These are phyloP conservation scores for Drosophila mauritiana DNA, from an alignment of 1,140 invertebrate genomes.

Conservation along the genomic window DNA sequence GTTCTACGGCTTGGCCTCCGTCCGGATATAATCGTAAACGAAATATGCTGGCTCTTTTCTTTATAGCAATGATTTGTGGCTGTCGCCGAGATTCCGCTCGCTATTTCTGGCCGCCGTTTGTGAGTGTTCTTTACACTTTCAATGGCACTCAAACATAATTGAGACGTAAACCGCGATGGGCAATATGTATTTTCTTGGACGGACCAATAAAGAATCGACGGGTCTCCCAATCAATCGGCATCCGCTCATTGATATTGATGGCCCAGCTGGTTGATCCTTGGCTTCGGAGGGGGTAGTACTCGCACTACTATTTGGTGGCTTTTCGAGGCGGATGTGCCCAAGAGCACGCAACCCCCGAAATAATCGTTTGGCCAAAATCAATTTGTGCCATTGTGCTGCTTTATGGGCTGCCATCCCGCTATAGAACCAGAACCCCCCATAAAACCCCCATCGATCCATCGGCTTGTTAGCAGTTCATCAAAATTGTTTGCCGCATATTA, in stretches of 20 bases:
- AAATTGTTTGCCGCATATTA: slow-evolving; percentile 77
- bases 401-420: slow-evolving; percentile 43
- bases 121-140: slow-evolving; percentile 25
- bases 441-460: slow-evolving; percentile 13
- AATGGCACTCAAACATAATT: slow-evolving; percentile 47
- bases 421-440: neutral
- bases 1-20: slow-evolving; percentile 56
- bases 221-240: slow-evolving; percentile 64
- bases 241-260: slow-evolving; percentile 65
- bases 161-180: slow-evolving; percentile 37
- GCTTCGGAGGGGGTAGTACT: neutral
- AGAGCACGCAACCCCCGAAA: slow-evolving; percentile 49
- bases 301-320: neutral
- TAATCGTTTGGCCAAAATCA: slow-evolving; percentile 76
- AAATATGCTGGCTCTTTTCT: slow-evolving; percentile 38
- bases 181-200: slow-evolving; percentile 40
- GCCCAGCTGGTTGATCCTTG: slow-evolving; percentile 34
- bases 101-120: slow-evolving; percentile 10
- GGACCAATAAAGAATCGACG: slow-evolving; percentile 53
- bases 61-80: slow-evolving; percentile 27
- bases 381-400: slow-evolving; percentile 71
- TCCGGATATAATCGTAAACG: slow-evolving; percentile 41
- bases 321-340: slow-evolving; percentile 47
- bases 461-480: slow-evolving; percentile 77
- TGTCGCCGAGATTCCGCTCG: slow-evolving; percentile 20